Percentiles rank a stretch among this genome's conserved stretches.
phyloP scores from a whole-genome alignment of 2,113 vertebrate genomes.

The Orcinus orca region DNA sequence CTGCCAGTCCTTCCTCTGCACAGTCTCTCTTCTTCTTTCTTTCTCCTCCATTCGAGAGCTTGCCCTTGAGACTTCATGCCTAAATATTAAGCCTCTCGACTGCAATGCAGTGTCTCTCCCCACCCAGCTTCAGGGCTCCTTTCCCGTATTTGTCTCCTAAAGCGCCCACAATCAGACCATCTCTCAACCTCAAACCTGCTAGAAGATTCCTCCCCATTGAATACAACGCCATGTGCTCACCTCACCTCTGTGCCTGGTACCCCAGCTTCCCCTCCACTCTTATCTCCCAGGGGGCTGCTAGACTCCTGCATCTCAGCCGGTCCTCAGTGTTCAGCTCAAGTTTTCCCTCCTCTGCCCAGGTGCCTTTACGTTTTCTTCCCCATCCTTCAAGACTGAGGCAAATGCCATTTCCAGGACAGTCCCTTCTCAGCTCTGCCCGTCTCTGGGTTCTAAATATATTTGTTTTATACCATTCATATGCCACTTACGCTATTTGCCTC shows the following conservation, averaged over 20 bases:
- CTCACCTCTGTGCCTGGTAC: rapidly evolving
- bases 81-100: not conserved
- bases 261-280: too few species aligned
- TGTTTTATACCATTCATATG: not conserved
- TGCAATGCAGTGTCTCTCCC: not conserved
- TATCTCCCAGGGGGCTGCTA: not conserved
- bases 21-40: not conserved
- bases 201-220: not conserved
- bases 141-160: not conserved
- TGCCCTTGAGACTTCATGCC: not conserved
- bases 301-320: rapidly evolving
- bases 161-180: too few species aligned
- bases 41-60: not conserved
- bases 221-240: rapidly evolving
- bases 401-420: not conserved
- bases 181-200: not conserved
- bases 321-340: too few species aligned
- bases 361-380: not conserved
- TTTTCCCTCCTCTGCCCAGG: rapidly evolving
- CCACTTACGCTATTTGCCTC: not conserved
- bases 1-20: not conserved
- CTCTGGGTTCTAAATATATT: not conserved
- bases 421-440: not conserved
- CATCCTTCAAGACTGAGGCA: not conserved
- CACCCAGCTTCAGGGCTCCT: not conserved